A percentile compares a stretch with the other conserved stretches of the same genome.
phyloP scores from a whole-genome alignment of 2,888 invertebrate genomes.

The Drosophila peninsularis region DNA sequence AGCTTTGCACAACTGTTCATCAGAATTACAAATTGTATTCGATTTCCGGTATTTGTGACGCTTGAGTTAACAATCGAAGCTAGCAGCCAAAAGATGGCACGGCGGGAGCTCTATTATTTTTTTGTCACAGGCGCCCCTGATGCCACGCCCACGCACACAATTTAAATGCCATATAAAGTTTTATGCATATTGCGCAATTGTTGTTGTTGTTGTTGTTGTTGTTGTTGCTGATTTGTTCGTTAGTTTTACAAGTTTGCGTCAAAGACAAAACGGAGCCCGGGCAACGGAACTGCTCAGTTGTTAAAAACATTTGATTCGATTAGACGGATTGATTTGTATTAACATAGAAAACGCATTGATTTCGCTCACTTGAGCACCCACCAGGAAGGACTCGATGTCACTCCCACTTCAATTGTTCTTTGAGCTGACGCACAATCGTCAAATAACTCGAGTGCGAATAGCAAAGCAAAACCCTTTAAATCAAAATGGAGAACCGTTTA shows the following conservation, averaged over 20 bases:
- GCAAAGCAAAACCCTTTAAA: slow-evolving; percentile 5
- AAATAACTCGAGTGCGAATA: slow-evolving; percentile 16
- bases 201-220: slow-evolving; percentile 54
- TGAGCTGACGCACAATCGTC: slow-evolving; percentile 8
- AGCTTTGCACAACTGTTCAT: slow-evolving; percentile 78
- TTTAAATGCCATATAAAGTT: slow-evolving; percentile 78
- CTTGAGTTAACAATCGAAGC: slow-evolving; percentile 81
- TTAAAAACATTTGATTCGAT: slow-evolving; percentile 77
- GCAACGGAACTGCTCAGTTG: slow-evolving; percentile 68
- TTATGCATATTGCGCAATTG: slow-evolving; percentile 74
- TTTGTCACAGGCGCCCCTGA: slow-evolving; percentile 17
- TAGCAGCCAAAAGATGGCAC: slow-evolving; percentile 53
- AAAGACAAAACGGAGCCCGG: slow-evolving; percentile 39
- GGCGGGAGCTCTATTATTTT: not conserved
- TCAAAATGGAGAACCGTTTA: slow-evolving; percentile 4
- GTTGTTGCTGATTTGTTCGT: slow-evolving; percentile 16
- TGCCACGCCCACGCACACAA: slow-evolving; percentile 36
- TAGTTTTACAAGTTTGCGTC: slow-evolving; percentile 49
- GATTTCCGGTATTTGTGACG: slow-evolving; percentile 83
- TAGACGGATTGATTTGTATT: slow-evolving; percentile 79
- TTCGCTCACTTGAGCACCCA: slow-evolving; percentile 56
- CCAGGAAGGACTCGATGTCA: not conserved
- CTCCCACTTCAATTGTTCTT: slow-evolving; percentile 3
- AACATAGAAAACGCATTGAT: slow-evolving; percentile 74
- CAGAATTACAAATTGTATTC: slow-evolving; percentile 83